Conservation (phyloP, 2,113 vertebrate genomes). For the Actinemys pallida region DNA sequence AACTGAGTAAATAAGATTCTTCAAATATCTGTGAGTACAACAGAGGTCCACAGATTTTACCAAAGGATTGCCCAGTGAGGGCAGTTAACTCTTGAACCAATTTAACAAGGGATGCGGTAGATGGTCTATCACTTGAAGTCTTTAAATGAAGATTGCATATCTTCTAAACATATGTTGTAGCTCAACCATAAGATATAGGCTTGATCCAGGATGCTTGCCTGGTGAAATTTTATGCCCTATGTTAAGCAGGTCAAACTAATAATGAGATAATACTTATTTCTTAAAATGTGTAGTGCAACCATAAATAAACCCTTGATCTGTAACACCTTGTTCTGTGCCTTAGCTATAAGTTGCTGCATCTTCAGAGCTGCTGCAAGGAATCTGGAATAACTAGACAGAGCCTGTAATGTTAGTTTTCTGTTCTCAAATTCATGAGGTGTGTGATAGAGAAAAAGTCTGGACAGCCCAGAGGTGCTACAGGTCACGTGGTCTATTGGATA, state of each 20-base stretch:
- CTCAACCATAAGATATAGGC: constrained; percentile 2
- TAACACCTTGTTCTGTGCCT: neutral
- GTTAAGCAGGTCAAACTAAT: constrained; percentile 56
- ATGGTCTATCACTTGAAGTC: neutral
- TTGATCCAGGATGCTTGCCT: constrained; percentile 48
- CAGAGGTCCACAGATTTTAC: neutral
- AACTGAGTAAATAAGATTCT: neutral
- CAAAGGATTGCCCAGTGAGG: neutral
- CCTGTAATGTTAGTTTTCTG: neutral
- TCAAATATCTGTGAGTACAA: neutral
- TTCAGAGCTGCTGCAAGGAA: neutral
- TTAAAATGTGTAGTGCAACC: neutral
- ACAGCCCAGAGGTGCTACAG: neutral
- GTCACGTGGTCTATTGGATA: neutral
- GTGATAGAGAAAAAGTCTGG: neutral
- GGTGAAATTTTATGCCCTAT: constrained; percentile 45
- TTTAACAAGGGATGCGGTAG: neutral
- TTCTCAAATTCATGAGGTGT: neutral
- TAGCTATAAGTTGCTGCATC: neutral
- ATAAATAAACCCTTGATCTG: neutral
- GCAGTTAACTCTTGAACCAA: neutral
- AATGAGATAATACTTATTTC: neutral
- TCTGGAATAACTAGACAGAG: neutral
- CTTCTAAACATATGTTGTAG: neutral
- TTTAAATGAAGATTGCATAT: neutral